phyloP scores from a whole-genome alignment of 2,113 vertebrate genomes.

The Prinia subflava region DNA sequence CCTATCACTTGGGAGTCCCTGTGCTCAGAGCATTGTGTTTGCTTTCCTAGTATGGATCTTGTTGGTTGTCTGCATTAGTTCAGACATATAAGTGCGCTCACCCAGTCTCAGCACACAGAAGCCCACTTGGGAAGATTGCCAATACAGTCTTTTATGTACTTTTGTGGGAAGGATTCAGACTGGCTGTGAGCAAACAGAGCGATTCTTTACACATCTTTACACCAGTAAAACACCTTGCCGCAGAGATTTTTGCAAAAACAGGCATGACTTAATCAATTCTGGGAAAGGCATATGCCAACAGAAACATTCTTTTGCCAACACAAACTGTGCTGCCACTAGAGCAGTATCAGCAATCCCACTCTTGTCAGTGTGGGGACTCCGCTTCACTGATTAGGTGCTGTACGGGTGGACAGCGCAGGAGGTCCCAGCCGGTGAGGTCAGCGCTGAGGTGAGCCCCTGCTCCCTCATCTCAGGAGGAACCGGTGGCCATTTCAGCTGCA shows the following conservation, averaged over 20 bases:
- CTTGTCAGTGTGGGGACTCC: not conserved
- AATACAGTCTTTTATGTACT: not conserved
- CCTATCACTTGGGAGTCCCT: constrained; percentile 35
- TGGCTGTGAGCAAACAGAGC: not conserved
- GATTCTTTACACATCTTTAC: not conserved
- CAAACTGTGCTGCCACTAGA: not conserved
- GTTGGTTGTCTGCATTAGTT: not conserved
- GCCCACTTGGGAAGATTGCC: not conserved
- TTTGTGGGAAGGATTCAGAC: not conserved
- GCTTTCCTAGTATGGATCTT: not conserved
- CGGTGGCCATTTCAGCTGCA: not conserved
- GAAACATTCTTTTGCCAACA: constrained; percentile 41
- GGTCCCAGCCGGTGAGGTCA: constrained; percentile 7
- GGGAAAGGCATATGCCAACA: constrained; percentile 32
- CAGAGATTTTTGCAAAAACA: not conserved
- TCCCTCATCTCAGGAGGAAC: not conserved
- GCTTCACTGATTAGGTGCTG: not conserved
- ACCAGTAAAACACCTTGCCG: constrained; percentile 22
- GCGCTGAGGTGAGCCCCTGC: not conserved
- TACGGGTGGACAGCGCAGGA: not conserved
- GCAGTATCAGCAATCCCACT: not conserved
- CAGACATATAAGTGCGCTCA: not conserved
- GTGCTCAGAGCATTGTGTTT: constrained; percentile 17
- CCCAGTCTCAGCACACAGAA: not conserved
- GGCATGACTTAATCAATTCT: not conserved